Percentiles rank a stretch among this genome's conserved stretches.
Conservation (phyloP, 2,113 vertebrate species). For the Hyperopisus bebe region DNA sequence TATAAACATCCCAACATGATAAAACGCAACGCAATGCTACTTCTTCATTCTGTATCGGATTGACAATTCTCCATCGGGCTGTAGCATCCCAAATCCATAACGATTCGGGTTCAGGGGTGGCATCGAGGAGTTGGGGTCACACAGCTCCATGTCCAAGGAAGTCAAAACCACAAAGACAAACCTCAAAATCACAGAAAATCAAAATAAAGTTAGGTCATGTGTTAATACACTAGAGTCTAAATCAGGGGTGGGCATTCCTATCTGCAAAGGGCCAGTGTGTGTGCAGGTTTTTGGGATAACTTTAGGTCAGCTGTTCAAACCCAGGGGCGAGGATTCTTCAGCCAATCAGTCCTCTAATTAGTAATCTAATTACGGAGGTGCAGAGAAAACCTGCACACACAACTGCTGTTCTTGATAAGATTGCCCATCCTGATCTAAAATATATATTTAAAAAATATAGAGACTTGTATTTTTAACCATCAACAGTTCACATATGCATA, state of each 20-base stretch:
- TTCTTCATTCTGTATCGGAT: slow-evolving; percentile 55
- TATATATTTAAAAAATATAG: background rate
- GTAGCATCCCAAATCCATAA: slow-evolving; percentile 67
- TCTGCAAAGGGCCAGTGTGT: too few relatives aligned
- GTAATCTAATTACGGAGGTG: too few relatives aligned
- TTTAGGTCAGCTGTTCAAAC: too few relatives aligned
- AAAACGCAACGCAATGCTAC: background rate
- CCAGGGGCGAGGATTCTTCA: too few relatives aligned
- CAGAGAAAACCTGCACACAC: too few relatives aligned
- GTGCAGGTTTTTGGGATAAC: too few relatives aligned
- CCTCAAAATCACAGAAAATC: slow-evolving; percentile 39
- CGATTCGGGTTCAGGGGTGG: slow-evolving; percentile 61
- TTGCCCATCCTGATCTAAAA: background rate
- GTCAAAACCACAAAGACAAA: slow-evolving; percentile 64
- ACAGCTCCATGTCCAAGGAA: slow-evolving; percentile 63
- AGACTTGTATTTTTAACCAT: background rate
- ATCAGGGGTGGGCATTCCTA: background rate
- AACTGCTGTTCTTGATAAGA: too few relatives aligned
- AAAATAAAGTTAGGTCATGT: background rate
- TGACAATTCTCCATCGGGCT: slow-evolving; percentile 57
- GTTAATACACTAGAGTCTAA: background rate
- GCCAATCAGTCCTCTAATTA: too few relatives aligned
- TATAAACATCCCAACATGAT: background rate
- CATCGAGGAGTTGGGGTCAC: slow-evolving; percentile 40
- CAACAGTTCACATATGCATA: background rate